phyloP scores from a whole-genome alignment of 2,113 vertebrate species.

The Hypocryptadius cinnamomeus region DNA sequence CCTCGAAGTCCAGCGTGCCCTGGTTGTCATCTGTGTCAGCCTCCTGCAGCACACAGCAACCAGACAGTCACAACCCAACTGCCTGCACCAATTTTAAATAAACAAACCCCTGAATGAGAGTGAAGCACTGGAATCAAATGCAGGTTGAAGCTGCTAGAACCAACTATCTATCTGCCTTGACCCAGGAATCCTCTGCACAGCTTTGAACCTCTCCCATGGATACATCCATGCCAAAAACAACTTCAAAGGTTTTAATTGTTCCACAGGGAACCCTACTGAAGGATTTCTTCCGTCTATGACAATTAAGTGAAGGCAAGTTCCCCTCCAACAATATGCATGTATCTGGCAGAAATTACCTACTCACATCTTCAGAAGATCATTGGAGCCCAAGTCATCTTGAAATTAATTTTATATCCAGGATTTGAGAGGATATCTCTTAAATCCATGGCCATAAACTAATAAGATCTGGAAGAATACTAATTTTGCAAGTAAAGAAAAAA shows the following conservation, averaged over 20 bases:
- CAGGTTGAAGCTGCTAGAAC: not conserved
- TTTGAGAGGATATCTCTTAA: not conserved
- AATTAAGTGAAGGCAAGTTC: not conserved
- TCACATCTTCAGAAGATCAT: not conserved
- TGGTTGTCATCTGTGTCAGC: slow-evolving; percentile 94
- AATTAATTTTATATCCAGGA: not conserved
- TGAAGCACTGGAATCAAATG: not conserved
- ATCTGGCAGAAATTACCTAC: not conserved
- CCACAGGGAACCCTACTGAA: not conserved
- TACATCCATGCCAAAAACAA: not conserved
- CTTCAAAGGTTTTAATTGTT: not conserved
- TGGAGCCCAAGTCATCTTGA: not conserved
- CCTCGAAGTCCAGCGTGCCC: slow-evolving; percentile 89
- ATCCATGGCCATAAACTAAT: not conserved
- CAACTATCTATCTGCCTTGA: not conserved
- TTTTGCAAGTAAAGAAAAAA: not conserved
- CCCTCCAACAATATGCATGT: not conserved
- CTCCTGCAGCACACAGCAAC: slow-evolving; percentile 68
- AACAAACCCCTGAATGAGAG: not conserved
- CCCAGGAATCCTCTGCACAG: not conserved
- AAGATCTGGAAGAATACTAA: not conserved
- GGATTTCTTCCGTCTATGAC: not conserved
- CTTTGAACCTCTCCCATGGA: not conserved
- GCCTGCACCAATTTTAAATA: not conserved
- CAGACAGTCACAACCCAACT: not conserved